Conservation (phyloP, 2,797 vertebrate species). For the Crax fasciolata region DNA sequence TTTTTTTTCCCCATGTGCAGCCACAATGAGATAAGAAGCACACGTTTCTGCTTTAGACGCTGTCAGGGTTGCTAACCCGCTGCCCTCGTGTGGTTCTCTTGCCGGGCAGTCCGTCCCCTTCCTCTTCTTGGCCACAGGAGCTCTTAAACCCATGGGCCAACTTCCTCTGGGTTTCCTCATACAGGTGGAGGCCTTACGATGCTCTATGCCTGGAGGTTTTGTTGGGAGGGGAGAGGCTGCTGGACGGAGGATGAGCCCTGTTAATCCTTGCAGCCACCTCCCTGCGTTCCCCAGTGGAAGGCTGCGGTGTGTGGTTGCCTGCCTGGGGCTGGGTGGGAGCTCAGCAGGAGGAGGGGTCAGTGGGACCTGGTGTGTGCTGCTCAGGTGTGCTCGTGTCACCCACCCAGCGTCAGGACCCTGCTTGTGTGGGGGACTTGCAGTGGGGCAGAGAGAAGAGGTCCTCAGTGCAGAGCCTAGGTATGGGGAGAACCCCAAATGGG, state of each 20-base stretch:
- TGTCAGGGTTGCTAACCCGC: neutral
- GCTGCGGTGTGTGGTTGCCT: neutral
- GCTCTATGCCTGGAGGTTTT: neutral
- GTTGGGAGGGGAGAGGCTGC: neutral
- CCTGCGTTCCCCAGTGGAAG: neutral
- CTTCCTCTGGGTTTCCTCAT: neutral
- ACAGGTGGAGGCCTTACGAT: neutral
- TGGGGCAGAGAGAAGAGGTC: neutral
- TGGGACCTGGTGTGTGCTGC: neutral
- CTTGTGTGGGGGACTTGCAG: neutral
- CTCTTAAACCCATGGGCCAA: neutral
- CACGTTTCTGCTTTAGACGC: rapidly evolving
- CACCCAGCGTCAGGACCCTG: rapidly evolving
- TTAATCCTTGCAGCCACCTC: neutral
- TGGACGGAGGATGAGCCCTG: neutral
- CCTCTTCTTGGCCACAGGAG: rapidly evolving
- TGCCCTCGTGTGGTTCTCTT: rapidly evolving
- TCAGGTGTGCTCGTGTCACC: neutral
- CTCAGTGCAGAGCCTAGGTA: neutral
- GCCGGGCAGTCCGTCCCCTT: rapidly evolving
- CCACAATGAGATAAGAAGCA: neutral
- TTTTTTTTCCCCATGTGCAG: no score
- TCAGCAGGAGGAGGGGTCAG: neutral
- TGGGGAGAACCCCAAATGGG: neutral
- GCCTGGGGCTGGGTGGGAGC: neutral